Evolutionary conservation across 2,888 invertebrate species (phyloP), one percentile per base, ranked within the genome.

Genomic region (Acleris sparsana): DNA sequence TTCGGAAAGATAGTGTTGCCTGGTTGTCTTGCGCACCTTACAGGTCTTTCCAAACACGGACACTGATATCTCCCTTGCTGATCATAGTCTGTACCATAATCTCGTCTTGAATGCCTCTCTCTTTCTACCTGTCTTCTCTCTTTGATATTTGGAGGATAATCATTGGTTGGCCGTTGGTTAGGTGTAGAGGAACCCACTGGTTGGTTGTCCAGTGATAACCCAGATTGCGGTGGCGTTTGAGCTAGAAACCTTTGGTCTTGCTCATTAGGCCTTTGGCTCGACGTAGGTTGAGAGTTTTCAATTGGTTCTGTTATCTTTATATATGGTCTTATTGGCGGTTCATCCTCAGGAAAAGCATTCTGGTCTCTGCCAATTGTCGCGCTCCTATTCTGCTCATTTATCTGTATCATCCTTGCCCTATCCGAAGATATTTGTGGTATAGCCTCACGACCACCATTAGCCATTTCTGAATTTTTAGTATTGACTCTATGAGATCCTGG

Each of bases 131-230:
- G 70, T 18, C 63, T 70, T 2, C 6, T 33, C 18, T 66, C 75
- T 62, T 73, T 77, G 16, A 63, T 70, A 7, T 63, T 69, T 17
- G 60, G 57, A 52, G 70, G 58, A 13, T 53, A 52, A n/a, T 25
- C 58, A 53, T 65, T 62, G 46, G n/a, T 58, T 18, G 49, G 61
- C 5, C 18, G 57, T 18, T 75, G 68, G 7, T 72, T 72, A 3
- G 79, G 77, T 5, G 77, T 79, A 5, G 80, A 77, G 22, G 61
- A 73, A 1, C 73, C 73, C 25, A 67, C 67, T 4, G 75, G 76
- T 11, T 70, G 62, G 29, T 65, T 74, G 43, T 56, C 51, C 5
- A 66, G 62, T 25, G 33, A 33, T 0, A 59, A 29, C 1, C 60
- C 57, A 7, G 65, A 17, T 5, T 20, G 39, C 0, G 60, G 51